Evolutionary conservation across 2,888 invertebrate genomes (phyloP).

Genomic region (Drosophila kambysellisi): DNA sequence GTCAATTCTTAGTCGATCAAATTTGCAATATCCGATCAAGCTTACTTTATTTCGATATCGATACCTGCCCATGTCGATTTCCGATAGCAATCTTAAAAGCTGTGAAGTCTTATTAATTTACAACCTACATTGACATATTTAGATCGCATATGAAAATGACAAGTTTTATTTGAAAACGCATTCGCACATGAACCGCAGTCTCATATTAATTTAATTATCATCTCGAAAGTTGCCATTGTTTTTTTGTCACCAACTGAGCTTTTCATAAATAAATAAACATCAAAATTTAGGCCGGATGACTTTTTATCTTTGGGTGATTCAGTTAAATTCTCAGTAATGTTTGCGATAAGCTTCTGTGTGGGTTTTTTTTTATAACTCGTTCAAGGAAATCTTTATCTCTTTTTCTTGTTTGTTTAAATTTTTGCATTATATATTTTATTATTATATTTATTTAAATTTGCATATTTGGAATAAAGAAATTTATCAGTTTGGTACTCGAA

Average conservation of each 20-base stretch:
- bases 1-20: too few relatives aligned
- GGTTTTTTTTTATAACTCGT: background rate
- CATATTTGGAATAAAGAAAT: background rate
- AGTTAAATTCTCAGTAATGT: slow-evolving; percentile 3
- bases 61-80: too few relatives aligned
- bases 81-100: too few relatives aligned
- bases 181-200: background rate
- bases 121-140: too few relatives aligned
- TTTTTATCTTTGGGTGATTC: slow-evolving; percentile 23
- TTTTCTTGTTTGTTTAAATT: background rate
- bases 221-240: too few relatives aligned
- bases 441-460: slow-evolving; percentile 10
- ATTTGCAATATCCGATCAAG: too few relatives aligned
- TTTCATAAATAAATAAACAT: background rate
- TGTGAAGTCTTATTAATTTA: too few relatives aligned
- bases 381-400: slow-evolving; percentile 28
- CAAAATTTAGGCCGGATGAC: background rate
- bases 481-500: background rate
- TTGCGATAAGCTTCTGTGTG: slow-evolving; percentile 31
- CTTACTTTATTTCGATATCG: too few relatives aligned
- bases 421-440: slow-evolving; percentile 4
- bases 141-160: background rate
- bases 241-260: too few relatives aligned
- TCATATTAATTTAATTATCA: too few relatives aligned
- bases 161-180: background rate